These are phyloP conservation scores for Limnephilus auricula DNA, from an alignment of 2,888 invertebrate species.

Conservation along the genomic window DNA sequence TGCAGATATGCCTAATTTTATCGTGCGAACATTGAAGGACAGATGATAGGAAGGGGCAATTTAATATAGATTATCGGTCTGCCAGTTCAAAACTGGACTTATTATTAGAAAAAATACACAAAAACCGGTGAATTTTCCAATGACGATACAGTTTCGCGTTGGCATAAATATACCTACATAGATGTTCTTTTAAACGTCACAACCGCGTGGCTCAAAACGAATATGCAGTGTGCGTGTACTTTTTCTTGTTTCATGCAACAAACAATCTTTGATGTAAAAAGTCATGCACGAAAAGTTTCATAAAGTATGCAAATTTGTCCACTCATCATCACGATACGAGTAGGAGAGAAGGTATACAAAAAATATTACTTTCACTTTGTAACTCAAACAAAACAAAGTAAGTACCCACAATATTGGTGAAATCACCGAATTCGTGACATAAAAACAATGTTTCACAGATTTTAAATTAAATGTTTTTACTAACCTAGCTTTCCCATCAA, in stretches of 20 bases:
- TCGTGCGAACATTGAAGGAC: neutral
- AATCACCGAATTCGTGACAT: neutral
- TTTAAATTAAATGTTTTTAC: conserved; percentile 68
- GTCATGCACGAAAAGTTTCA: neutral
- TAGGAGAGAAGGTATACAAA: conserved; percentile 11
- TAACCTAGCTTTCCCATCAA: conserved; percentile 82
- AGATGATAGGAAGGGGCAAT: neutral
- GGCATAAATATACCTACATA: neutral
- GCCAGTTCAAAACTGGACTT: neutral
- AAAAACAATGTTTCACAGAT: neutral
- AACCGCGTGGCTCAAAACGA: conserved; percentile 9
- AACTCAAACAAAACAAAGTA: conserved; percentile 5
- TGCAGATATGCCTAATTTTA: neutral
- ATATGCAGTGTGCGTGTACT: neutral
- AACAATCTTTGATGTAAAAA: neutral
- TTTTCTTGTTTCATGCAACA: neutral
- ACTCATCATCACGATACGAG: neutral
- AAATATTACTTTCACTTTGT: conserved; percentile 22
- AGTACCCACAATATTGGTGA: neutral
- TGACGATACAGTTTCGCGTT: conserved; percentile 9
- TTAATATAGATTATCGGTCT: neutral
- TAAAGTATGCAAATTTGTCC: neutral
- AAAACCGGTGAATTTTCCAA: neutral
- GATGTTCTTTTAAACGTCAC: conserved; percentile 16
- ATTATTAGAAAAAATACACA: neutral